phyloP scores from a whole-genome alignment of 2,888 invertebrate species.

The Chymomyza procnemis region DNA sequence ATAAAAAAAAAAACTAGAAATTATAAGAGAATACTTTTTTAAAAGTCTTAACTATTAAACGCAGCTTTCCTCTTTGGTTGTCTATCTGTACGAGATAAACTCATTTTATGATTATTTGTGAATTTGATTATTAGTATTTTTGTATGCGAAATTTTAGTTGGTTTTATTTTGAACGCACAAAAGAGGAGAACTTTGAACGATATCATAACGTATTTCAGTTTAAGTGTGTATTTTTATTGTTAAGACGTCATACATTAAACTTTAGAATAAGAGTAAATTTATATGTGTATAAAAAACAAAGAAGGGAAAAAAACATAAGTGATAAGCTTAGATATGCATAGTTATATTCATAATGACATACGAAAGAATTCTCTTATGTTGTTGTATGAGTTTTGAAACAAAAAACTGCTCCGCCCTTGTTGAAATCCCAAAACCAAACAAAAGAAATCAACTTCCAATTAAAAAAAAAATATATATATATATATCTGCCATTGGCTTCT shows the following conservation, averaged over 20 bases:
- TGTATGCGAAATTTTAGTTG: background rate
- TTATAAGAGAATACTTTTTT: constrained; percentile 17
- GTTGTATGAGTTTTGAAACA: constrained; percentile 12
- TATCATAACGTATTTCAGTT: background rate
- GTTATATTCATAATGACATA: background rate
- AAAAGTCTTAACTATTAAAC: constrained; percentile 22
- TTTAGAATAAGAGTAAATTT: background rate
- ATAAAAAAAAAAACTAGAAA: constrained; percentile 10
- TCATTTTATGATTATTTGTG: background rate
- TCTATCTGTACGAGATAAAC: constrained; percentile 20
- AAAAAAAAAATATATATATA: constrained; percentile 16
- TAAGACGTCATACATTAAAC: background rate
- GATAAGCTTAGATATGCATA: constrained; percentile 24
- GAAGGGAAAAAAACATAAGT: constrained; percentile 30
- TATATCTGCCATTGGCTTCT: constrained; percentile 32
- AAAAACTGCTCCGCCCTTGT: constrained; percentile 41
- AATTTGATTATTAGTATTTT: background rate
- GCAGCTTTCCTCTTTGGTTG: constrained; percentile 26
- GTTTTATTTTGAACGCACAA: constrained; percentile 4
- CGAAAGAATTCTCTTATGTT: constrained; percentile 15
- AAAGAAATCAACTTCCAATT: constrained; percentile 12
- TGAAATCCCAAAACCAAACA: constrained; percentile 8
- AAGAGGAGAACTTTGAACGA: background rate
- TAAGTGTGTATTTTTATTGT: background rate
- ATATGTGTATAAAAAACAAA: background rate